These are phyloP conservation scores for Gymnodraco acuticeps DNA, from an alignment of 2,797 vertebrate species.

Conservation along the genomic window DNA sequence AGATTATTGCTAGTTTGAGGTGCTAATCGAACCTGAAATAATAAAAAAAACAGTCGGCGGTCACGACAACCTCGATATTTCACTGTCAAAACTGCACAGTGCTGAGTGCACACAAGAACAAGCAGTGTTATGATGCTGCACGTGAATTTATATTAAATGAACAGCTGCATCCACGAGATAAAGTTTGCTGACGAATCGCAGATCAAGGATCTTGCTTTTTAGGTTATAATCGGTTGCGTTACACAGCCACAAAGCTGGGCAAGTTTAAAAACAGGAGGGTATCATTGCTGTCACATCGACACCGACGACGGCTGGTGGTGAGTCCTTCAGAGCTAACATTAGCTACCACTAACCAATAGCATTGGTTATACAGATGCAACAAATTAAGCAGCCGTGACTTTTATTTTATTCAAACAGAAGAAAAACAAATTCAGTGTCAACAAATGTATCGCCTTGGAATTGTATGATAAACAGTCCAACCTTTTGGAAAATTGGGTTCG, in stretches of 20 bases:
- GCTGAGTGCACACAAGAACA: conserved; percentile 9
- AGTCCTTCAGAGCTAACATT: conserved; percentile 49
- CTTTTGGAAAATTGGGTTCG: neutral
- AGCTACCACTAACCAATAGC: neutral
- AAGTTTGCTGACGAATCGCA: neutral
- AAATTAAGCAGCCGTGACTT: accelerated
- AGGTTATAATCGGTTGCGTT: neutral
- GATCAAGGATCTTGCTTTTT: neutral
- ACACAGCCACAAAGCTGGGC: conserved; percentile 71
- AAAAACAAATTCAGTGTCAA: accelerated
- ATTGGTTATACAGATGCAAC: neutral
- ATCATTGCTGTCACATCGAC: conserved; percentile 73
- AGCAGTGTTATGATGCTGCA: conserved; percentile 77
- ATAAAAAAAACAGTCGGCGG: neutral
- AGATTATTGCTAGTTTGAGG: too few relatives aligned
- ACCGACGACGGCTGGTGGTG: conserved; percentile 77
- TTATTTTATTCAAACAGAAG: neutral
- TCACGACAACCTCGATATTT: conserved; percentile 47
- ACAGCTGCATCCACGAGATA: conserved; percentile 22
- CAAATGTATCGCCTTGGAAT: too few relatives aligned
- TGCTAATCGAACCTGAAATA: neutral
- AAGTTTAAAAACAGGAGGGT: conserved; percentile 67
- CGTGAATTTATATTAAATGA: conserved; percentile 69
- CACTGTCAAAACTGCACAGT: neutral
- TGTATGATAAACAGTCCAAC: neutral